phyloP scores from a whole-genome alignment of 1,140 invertebrate species.

The Zaprionus tsacasi region DNA sequence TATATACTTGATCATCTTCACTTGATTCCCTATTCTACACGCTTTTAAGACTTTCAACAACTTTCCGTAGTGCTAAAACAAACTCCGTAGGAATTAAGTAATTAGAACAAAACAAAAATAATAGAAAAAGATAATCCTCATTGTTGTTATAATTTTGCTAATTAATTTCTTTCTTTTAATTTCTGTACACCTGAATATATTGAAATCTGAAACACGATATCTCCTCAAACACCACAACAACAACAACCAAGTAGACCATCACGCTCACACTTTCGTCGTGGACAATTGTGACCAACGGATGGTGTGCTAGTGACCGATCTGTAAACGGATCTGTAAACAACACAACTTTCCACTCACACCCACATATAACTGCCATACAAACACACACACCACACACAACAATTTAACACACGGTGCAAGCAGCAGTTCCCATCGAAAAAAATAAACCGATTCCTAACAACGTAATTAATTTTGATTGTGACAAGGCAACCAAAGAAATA shows the following conservation, averaged over 20 bases:
- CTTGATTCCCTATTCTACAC: constrained; percentile 14
- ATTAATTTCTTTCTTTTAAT: constrained; percentile 81
- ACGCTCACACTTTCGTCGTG: constrained; percentile 82
- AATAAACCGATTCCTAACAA: constrained; percentile 30
- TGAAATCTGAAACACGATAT: constrained; percentile 17
- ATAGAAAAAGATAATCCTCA: constrained; percentile 22
- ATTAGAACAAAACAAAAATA: constrained; percentile 15
- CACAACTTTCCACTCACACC: constrained; percentile 53
- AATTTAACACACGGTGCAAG: constrained; percentile 48
- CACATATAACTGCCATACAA: not conserved
- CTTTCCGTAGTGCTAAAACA: constrained; percentile 16
- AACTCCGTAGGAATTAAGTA: constrained; percentile 49
- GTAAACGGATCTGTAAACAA: constrained; percentile 47
- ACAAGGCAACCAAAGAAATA: constrained; percentile 19
- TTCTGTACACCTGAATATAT: constrained; percentile 64
- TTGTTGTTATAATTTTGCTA: constrained; percentile 74
- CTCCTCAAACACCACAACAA: constrained; percentile 25
- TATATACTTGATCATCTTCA: constrained; percentile 5
- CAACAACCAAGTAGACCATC: constrained; percentile 71
- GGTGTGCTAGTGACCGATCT: constrained; percentile 83
- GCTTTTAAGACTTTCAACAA: constrained; percentile 25
- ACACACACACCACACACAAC: constrained; percentile 34
- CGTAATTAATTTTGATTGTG: constrained; percentile 52
- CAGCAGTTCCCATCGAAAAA: constrained; percentile 31
- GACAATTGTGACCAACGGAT: constrained; percentile 79